These are phyloP conservation scores for Mythimna loreyi DNA, from an alignment of 2,888 invertebrate species.

Conservation along the genomic window DNA sequence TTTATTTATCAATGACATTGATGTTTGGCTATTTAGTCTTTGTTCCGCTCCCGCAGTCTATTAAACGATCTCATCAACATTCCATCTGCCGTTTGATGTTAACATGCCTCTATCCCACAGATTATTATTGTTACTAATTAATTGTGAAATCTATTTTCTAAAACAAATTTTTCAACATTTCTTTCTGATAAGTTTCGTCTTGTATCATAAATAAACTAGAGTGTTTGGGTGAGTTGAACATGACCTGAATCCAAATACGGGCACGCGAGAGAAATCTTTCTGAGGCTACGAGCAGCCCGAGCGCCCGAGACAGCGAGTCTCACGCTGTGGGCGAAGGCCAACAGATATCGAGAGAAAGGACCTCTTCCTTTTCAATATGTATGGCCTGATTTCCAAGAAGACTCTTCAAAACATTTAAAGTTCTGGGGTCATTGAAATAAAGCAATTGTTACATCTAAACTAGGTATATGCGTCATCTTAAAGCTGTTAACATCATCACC, in stretches of 20 bases:
- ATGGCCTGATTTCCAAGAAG: constrained; percentile 50
- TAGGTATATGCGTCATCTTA: background rate
- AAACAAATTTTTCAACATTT: constrained; percentile 20
- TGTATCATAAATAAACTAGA: constrained; percentile 67
- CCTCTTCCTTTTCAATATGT: constrained; percentile 72
- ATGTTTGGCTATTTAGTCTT: constrained; percentile 8
- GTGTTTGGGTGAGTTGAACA: constrained; percentile 83
- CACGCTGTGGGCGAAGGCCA: constrained; percentile 69
- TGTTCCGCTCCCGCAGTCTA: constrained; percentile 10
- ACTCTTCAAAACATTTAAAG: constrained; percentile 14
- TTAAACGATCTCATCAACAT: constrained; percentile 28
- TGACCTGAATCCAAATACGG: constrained; percentile 88
- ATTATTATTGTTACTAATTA: constrained; percentile 39
- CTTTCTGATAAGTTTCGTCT: constrained; percentile 29
- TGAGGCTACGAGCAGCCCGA: constrained; percentile 70
- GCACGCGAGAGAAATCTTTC: constrained; percentile 86
- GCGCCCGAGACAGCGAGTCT: constrained; percentile 66
- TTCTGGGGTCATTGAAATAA: background rate
- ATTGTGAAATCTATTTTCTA: constrained; percentile 38
- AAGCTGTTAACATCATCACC: background rate
- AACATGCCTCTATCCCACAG: constrained; percentile 11
- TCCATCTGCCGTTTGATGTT: constrained; percentile 16
- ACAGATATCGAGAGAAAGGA: constrained; percentile 80
- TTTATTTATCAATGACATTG: constrained; percentile 18
- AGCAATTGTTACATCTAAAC: background rate